Evolutionary conservation across 2,797 vertebrate genomes (phyloP), one percentile per base, ranked within the genome.

Genomic region (Acanthurus tractus): DNA sequence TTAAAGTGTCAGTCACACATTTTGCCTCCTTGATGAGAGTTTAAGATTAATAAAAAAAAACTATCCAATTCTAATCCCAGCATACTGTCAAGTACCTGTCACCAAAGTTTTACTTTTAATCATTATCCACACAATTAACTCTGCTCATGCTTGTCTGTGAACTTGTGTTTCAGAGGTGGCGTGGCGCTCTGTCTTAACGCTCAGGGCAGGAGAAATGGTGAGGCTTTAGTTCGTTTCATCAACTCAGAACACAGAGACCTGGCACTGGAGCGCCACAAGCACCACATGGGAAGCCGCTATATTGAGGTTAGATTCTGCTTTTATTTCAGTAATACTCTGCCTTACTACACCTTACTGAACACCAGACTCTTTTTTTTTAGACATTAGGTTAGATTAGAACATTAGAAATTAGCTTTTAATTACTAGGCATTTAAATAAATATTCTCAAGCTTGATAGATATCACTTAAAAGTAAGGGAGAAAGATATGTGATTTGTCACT

Each of bases 231-330:
- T 84, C 96, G 96, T n/a, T 99, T 99, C 86, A 93, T 96, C 85
- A 95, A 93, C 90, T 91, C 96, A 0, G 97, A 99, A n/a, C 98
- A 99, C 91, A 93, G 98, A 82, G 97, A 99, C 88, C 92, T 99
- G 49, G 98, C 98, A 0, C 88, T 99, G 90, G 97, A 98, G 87
- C 96, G 98, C 57, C 98, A 99, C 86, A 99, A 99, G 65, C 98
- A 99, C 87, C 98, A 99, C 91, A 99, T 99, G 98, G 98, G 98
- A 34, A 95, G 95, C 93, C 95, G 98, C 87, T 99, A 99, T 80
- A 99, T 99, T 0, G 98, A 99, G 96, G 98, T 98, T 78, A 86
- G 91, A 48, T 15, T 66, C 17, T 29, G 13, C 14, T 2, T 40
- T 52, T 6, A 15, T 6, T 66, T 46, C 0, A 58, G 8, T 48